A percentile compares a stretch with the other conserved stretches of the same genome.
These are phyloP conservation scores for Hydroisotoma schaefferi DNA, from an alignment of 2,888 invertebrate species.

Conservation along the genomic window DNA sequence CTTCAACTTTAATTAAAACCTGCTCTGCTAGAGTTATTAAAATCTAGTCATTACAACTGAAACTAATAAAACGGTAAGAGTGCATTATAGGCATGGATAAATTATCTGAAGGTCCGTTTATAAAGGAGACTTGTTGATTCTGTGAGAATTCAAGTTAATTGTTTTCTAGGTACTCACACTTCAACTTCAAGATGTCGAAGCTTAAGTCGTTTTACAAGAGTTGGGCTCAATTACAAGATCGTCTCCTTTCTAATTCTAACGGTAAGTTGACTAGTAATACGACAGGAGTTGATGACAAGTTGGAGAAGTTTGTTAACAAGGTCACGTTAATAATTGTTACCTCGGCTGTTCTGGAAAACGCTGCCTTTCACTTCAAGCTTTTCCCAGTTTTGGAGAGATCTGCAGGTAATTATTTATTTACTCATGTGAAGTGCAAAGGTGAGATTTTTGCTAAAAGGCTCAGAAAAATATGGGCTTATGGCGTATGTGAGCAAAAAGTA, in stretches of 20 bases:
- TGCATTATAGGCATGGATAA: too few relatives aligned
- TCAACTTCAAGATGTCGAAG: not conserved
- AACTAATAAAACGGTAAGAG: too few relatives aligned
- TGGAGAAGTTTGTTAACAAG: not conserved
- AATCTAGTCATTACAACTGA: too few relatives aligned
- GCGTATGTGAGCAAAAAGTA: too few relatives aligned
- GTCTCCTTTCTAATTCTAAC: too few relatives aligned
- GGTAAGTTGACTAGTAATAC: too few relatives aligned
- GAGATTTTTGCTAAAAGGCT: conserved; percentile 3
- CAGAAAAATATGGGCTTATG: not conserved
- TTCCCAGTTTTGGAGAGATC: conserved; percentile 24
- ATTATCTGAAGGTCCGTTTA: not conserved
- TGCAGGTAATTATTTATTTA: not conserved
- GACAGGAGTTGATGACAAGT: not conserved
- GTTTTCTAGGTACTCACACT: conserved; percentile 9
- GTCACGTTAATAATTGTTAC: not conserved
- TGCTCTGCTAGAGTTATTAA: too few relatives aligned
- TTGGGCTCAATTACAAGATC: not conserved
- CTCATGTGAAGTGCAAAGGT: too few relatives aligned
- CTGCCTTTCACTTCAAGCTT: conserved; percentile 24
- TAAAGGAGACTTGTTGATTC: not conserved
- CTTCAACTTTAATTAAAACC: too few relatives aligned
- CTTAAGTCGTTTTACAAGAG: not conserved
- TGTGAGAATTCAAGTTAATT: not conserved
- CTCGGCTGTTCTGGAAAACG: conserved; percentile 28